These are phyloP conservation scores for Drosophila kepulauana DNA, from an alignment of 1,140 invertebrate genomes.

Conservation along the genomic window DNA sequence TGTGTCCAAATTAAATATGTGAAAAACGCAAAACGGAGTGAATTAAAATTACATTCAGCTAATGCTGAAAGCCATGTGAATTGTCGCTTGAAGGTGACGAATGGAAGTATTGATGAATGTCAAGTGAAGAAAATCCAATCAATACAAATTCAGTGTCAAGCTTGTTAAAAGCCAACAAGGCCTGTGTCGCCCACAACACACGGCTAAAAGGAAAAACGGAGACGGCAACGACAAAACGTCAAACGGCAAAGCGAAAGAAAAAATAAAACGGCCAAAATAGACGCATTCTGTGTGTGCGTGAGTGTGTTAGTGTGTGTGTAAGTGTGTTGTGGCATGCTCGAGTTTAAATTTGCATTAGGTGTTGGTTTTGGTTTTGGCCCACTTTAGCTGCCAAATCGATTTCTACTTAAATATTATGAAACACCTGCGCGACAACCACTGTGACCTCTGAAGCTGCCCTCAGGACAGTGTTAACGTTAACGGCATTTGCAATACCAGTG, in stretches of 20 bases:
- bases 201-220: neutral
- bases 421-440: constrained; percentile 42
- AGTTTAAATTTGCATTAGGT: constrained; percentile 69
- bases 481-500: neutral
- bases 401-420: constrained; percentile 52
- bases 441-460: constrained; percentile 33
- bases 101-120: constrained; percentile 3
- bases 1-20: constrained; percentile 16
- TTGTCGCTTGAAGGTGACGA: constrained; percentile 5
- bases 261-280: constrained; percentile 26
- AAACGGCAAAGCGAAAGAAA: neutral
- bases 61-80: neutral
- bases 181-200: constrained; percentile 8
- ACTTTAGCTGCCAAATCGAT: constrained; percentile 51
- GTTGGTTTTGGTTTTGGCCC: constrained; percentile 26
- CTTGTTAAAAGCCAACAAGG: constrained; percentile 20
- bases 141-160: constrained; percentile 32
- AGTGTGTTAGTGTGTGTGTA: neutral
- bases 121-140: constrained; percentile 22
- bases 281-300: constrained; percentile 14
- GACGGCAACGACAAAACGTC: neutral
- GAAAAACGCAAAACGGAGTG: constrained; percentile 8
- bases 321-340: constrained; percentile 5
- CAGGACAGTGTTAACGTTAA: constrained; percentile 23
- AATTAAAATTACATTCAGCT: constrained; percentile 3